Evolutionary conservation across 2,797 vertebrate species (phyloP).

Genomic region (Chaetodon trifasciatus): DNA sequence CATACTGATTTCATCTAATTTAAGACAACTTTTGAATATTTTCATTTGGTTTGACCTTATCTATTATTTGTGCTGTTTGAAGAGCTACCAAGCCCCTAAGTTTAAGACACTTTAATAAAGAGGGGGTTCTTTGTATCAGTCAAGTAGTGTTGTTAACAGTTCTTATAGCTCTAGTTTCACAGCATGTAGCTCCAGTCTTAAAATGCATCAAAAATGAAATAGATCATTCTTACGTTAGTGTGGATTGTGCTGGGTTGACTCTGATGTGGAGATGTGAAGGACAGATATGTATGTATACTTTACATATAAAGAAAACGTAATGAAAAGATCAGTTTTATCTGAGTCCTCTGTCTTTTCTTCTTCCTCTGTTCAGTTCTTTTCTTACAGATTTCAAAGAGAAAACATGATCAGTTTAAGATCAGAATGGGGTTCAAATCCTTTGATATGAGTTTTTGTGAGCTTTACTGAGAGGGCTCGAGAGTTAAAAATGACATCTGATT

Average conservation of each 20-base stretch:
- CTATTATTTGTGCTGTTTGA: not conserved
- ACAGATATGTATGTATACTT: no score
- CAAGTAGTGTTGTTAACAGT: not conserved
- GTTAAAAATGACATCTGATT: not conserved
- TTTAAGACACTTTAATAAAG: not conserved
- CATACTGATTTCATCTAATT: not conserved
- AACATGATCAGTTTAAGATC: not conserved
- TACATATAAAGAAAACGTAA: not conserved
- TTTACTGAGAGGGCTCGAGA: not conserved
- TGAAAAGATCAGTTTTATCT: not conserved
- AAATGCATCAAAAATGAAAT: no score
- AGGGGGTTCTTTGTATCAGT: no score
- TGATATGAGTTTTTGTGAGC: not conserved
- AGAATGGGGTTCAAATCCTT: not conserved
- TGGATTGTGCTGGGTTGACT: not conserved
- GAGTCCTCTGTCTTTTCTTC: not conserved
- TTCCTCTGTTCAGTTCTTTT: no score
- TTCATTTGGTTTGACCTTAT: not conserved
- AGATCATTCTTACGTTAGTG: not conserved
- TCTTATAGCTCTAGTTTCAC: not conserved
- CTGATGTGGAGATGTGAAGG: slow-evolving; percentile 10
- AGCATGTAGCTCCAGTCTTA: not conserved
- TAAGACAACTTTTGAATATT: not conserved
- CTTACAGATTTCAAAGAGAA: slow-evolving; percentile 5
- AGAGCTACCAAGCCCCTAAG: not conserved